phyloP scores from a whole-genome alignment of 2,888 invertebrate genomes.

The Perizoma affinitatum region DNA sequence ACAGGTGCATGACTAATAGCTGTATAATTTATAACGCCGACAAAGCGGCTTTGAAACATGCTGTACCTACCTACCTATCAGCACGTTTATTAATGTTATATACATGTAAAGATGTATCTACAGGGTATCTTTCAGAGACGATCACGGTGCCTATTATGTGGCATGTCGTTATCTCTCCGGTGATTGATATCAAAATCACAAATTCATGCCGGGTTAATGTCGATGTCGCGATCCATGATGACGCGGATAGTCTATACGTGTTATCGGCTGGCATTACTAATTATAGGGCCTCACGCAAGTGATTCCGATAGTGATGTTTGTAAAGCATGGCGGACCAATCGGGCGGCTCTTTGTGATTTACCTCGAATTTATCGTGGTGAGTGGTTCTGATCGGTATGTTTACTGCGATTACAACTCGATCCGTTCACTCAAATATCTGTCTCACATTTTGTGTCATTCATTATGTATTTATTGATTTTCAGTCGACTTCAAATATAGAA shows the following conservation, averaged over 20 bases:
- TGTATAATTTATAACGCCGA: conserved; percentile 44
- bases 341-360: conserved; percentile 58
- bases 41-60: conserved; percentile 44
- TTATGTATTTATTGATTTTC: neutral
- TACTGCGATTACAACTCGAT: conserved; percentile 51
- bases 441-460: neutral
- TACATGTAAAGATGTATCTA: conserved; percentile 36
- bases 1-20: conserved; percentile 44
- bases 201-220: conserved; percentile 63
- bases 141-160: conserved; percentile 41
- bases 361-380: conserved; percentile 47
- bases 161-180: conserved; percentile 47
- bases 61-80: conserved; percentile 35
- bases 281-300: conserved; percentile 71
- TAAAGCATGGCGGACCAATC: conserved; percentile 54
- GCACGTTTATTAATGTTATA: conserved; percentile 44
- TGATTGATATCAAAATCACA: conserved; percentile 64
- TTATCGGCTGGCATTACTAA: conserved; percentile 71
- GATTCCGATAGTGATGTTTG: conserved; percentile 57
- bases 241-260: conserved; percentile 53
- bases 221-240: conserved; percentile 66
- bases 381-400: conserved; percentile 37
- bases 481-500: too few species aligned
- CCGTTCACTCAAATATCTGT: conserved; percentile 22
- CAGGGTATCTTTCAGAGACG: conserved; percentile 51